A percentile compares a stretch with the other conserved stretches of the same genome.
Conservation (phyloP, 2,888 invertebrate genomes). For the Tetragonula carbonaria region DNA sequence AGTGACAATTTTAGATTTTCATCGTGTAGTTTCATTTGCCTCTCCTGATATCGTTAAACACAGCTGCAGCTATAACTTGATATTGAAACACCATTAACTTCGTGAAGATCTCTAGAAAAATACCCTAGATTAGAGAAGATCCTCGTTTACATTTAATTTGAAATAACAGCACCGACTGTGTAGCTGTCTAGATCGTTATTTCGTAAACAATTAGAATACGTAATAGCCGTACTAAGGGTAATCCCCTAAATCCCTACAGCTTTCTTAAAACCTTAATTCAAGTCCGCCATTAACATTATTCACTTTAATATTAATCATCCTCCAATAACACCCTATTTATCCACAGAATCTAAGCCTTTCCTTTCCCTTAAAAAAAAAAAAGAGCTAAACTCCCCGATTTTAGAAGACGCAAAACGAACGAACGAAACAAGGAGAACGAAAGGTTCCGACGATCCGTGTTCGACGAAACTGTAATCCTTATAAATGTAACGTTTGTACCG, state of each 20-base stretch:
- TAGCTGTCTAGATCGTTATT: background rate
- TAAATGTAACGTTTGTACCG: conserved; percentile 5
- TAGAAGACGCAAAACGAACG: background rate
- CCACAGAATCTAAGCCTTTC: background rate
- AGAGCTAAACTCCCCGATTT: background rate
- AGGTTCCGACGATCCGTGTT: background rate
- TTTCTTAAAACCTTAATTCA: background rate
- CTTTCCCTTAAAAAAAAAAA: rapidly evolving
- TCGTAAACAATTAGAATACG: background rate
- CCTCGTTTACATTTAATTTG: background rate
- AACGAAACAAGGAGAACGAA: background rate
- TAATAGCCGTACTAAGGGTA: background rate
- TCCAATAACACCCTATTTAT: background rate
- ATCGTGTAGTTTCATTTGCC: background rate
- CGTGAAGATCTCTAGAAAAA: background rate
- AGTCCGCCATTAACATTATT: background rate
- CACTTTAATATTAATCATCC: background rate
- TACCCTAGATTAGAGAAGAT: background rate
- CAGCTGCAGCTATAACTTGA: background rate
- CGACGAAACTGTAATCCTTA: background rate
- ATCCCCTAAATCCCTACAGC: background rate
- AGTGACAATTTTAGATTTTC: background rate
- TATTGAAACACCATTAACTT: background rate
- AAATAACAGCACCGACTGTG: background rate
- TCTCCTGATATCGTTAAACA: background rate